Evolutionary conservation across 1,140 invertebrate genomes (phyloP).

Genomic region (Akabosia matsudoensis): DNA sequence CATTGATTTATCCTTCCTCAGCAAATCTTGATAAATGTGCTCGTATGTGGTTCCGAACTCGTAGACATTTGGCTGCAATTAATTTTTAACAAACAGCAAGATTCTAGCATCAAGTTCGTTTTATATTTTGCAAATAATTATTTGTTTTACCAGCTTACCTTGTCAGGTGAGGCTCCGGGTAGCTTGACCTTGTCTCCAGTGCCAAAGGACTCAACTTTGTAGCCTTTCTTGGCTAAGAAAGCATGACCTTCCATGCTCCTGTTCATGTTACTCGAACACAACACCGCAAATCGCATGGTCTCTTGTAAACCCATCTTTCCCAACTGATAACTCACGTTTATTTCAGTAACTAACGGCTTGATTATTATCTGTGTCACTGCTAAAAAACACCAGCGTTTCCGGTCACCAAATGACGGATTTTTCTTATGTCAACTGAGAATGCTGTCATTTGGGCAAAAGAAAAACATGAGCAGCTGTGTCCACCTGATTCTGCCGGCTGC

Average conservation of each 20-base stretch:
- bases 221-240: slow-evolving; percentile 94
- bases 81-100: neutral
- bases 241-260: slow-evolving; percentile 99
- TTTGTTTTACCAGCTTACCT: too few relatives aligned
- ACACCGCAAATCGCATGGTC: slow-evolving; percentile 78
- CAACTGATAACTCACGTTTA: too few relatives aligned
- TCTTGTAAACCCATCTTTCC: slow-evolving; percentile 39
- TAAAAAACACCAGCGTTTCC: too few relatives aligned
- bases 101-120: neutral
- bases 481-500: too few relatives aligned
- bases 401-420: too few relatives aligned
- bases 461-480: too few relatives aligned
- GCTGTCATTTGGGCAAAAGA: too few relatives aligned
- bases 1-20: slow-evolving; percentile 81
- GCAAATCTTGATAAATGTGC: slow-evolving; percentile 93
- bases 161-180: slow-evolving; percentile 88
- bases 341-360: too few relatives aligned
- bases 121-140: neutral
- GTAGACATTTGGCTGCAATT: slow-evolving; percentile 81
- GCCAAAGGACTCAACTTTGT: slow-evolving; percentile 92
- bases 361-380: too few relatives aligned
- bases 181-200: slow-evolving; percentile 97
- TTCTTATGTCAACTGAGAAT: too few relatives aligned
- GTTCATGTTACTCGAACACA: slow-evolving; percentile 99
- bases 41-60: slow-evolving; percentile 96